Percentiles rank a stretch among this genome's conserved stretches.
Conservation (phyloP, 2,113 vertebrate genomes). For the Litocranius walleri region DNA sequence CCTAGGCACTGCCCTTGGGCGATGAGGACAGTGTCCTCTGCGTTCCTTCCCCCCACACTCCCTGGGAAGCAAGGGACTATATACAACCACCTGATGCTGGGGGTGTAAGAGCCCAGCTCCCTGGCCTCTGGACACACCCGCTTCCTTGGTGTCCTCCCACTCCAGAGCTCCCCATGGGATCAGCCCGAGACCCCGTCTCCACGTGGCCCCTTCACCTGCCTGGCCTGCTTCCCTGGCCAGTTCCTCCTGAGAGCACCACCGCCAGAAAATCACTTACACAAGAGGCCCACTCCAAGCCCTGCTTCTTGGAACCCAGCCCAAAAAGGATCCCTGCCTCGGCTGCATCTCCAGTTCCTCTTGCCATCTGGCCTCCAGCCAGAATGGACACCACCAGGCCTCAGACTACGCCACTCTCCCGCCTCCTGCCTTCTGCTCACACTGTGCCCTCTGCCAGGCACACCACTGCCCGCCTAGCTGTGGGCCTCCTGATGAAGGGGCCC, state of each 20-base stretch:
- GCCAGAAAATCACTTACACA: not conserved
- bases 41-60: too few relatives aligned
- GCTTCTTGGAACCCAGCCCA: not conserved
- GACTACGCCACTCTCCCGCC: accelerated
- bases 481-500: not conserved
- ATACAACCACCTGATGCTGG: too few relatives aligned
- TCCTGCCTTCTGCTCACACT: not conserved
- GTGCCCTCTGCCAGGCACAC: not conserved
- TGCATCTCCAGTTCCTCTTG: too few relatives aligned
- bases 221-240: not conserved
- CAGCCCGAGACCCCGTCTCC: accelerated
- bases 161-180: not conserved
- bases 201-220: not conserved
- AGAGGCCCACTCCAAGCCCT: not conserved
- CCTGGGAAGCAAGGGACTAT: not conserved
- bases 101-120: not conserved
- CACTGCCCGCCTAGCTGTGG: not conserved
- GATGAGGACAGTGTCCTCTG: not conserved
- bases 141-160: not conserved
- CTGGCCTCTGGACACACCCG: not conserved
- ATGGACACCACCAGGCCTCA: not conserved
- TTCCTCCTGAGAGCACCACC: not conserved
- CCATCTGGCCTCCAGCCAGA: not conserved
- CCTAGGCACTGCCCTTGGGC: not conserved
- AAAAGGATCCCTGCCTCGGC: not conserved